These are phyloP conservation scores for Harpagifer antarcticus DNA, from an alignment of 2,797 vertebrate species.

Conservation along the genomic window DNA sequence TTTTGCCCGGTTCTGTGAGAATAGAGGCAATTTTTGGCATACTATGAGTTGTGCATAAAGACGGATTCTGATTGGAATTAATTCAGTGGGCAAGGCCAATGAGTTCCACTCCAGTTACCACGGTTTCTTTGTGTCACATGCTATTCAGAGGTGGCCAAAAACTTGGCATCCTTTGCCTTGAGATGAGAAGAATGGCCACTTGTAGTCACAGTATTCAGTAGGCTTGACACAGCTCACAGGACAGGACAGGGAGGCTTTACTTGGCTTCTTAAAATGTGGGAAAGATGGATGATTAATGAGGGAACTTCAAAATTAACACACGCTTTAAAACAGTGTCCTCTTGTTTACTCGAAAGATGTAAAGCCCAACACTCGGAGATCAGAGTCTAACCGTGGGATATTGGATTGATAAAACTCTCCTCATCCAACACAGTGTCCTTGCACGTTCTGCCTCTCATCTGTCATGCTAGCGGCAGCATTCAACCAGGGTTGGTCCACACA, in stretches of 20 bases:
- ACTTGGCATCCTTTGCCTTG: constrained; percentile 54
- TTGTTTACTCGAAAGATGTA: background rate
- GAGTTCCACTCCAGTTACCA: constrained; percentile 80
- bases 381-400: background rate
- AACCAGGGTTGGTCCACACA: constrained; percentile 73
- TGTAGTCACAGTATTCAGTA: constrained; percentile 59
- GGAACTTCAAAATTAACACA: background rate
- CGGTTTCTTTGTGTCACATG: constrained; percentile 64
- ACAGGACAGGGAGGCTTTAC: constrained; percentile 11
- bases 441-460: constrained; percentile 20
- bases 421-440: background rate
- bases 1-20: constrained; percentile 16
- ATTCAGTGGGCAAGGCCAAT: constrained; percentile 63
- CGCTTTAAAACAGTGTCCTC: background rate
- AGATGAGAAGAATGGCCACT: constrained; percentile 68
- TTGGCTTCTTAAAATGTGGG: constrained; percentile 40
- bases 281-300: constrained; percentile 14
- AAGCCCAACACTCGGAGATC: constrained; percentile 5
- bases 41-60: constrained; percentile 45
- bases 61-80: constrained; percentile 58
- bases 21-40: constrained; percentile 3
- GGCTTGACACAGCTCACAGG: constrained; percentile 37
- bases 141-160: constrained; percentile 69
- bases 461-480: constrained; percentile 44
- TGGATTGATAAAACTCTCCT: constrained; percentile 7